Evolutionary conservation across 2,797 vertebrate genomes (phyloP).

Genomic region (Molossus molossus): DNA sequence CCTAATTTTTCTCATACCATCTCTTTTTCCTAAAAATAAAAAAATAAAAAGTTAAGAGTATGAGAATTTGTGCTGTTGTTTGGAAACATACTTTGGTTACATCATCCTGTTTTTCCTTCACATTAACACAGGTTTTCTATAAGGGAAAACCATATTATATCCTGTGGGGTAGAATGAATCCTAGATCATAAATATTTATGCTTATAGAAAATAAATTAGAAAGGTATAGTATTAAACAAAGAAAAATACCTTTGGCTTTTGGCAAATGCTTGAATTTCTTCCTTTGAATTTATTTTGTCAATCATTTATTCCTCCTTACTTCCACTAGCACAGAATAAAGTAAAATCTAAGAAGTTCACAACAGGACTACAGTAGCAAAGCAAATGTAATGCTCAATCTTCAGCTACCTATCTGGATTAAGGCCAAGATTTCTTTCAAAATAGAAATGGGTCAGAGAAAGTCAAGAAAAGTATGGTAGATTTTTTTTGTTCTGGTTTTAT

Average conservation of each 20-base stretch:
- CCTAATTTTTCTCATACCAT: not conserved
- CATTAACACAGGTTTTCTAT: not conserved
- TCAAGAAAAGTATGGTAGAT: not conserved
- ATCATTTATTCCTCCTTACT: constrained; percentile 12
- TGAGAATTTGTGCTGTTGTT: not conserved
- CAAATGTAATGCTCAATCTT: not conserved
- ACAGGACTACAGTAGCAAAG: not conserved
- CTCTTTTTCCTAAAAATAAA: constrained; percentile 46
- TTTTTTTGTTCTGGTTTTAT: constrained; percentile 23
- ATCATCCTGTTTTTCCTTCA: constrained; percentile 4
- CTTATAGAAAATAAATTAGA: not conserved
- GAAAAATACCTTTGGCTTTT: not conserved
- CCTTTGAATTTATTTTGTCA: constrained; percentile 2
- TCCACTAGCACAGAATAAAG: not conserved
- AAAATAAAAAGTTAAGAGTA: not conserved
- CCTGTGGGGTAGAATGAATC: not conserved
- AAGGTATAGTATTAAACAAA: not conserved
- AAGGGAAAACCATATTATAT: not conserved
- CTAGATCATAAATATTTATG: constrained; percentile 35
- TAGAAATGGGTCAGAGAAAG: not conserved
- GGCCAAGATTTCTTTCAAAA: constrained; percentile 36
- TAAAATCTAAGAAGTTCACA: not conserved
- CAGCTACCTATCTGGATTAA: not conserved
- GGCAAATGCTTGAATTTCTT: constrained; percentile 29
- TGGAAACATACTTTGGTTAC: not conserved